Base-by-base conservation (phyloP, 2,888 invertebrate species). In the Pegoplata infirma region DNA sequence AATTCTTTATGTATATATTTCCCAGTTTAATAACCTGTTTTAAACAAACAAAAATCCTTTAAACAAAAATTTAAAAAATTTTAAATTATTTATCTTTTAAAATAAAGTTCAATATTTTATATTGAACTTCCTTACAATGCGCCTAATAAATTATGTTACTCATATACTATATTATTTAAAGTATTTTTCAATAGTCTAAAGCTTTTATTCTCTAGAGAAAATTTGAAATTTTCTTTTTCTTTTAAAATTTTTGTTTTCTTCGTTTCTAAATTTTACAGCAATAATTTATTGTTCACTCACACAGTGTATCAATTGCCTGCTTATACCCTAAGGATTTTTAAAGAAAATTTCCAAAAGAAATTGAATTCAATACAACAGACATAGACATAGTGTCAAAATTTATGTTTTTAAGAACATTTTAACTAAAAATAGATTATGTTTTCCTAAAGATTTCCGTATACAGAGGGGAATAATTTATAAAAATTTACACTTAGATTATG, bases 401-500 rank as follows among this genome's bases (percentile, higher is more conserved):
- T 64, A 56, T 56, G 25, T 10, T 58, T 56, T 56, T 44, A 32
- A n/a, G n/a, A n/a, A 51, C 19, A 40, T 73, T 72, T 56, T 49
- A 58, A 23, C 72, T 72, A 56, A 72, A 64, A 72, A 72, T 72
- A 56, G 64, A 72, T 64, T 49, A 32, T 36, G 4, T 19, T 55
- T 16, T 53, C 59, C 16, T 28, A n/a, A 5, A 49, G 10, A n/a
- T 58, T 58, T 28, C 3, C 40, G 23, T 25, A 46, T 32, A 63
- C 71, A 55, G 64, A 58, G 46, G 72, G 64, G 64, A 72, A 58
- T 64, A 47, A 72, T 72, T 72, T 72, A 49, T 16, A 44, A 17
- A 17, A 40, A 36, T 3, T 8, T 10, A 32, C 32, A 32, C 12
- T 69, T 59, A 1, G 36, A 25, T 47, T 47, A n/a, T n/a, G n/a